Conservation (phyloP, 2,797 vertebrate genomes). For the Astyanax mexicanus region DNA sequence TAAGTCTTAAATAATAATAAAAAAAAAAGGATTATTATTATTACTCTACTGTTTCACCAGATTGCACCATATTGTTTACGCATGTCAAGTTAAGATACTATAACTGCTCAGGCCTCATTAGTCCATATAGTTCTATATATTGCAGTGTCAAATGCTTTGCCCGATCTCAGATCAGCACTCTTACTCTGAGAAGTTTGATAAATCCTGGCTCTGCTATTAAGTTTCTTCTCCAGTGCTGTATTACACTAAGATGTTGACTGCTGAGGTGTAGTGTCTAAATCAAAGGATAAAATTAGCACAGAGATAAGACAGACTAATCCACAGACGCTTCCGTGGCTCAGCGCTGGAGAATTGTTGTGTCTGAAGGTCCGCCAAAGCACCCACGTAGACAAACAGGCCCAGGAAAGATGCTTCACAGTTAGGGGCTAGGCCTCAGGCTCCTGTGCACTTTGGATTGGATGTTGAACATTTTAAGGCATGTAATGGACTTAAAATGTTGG, state of each 20-base stretch:
- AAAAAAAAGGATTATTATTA: too few relatives aligned
- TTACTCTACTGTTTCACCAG: too few relatives aligned
- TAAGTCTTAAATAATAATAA: too few relatives aligned
- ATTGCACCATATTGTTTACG: too few relatives aligned
- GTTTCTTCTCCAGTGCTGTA: conserved; percentile 22
- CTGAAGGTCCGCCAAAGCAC: conserved; percentile 17
- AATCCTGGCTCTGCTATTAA: not conserved
- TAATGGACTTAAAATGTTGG: not conserved
- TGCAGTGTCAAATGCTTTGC: too few relatives aligned
- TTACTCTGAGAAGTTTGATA: too few relatives aligned
- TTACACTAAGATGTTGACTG: conserved; percentile 36
- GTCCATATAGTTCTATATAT: too few relatives aligned
- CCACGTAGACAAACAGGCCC: not conserved
- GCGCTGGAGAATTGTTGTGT: conserved; percentile 34
- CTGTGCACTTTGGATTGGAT: not conserved
- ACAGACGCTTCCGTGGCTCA: conserved; percentile 27
- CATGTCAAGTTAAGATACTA: too few relatives aligned
- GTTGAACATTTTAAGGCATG: not conserved
- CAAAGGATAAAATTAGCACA: conserved; percentile 58
- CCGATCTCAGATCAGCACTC: not conserved
- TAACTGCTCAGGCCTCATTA: too few relatives aligned
- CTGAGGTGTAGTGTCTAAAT: conserved; percentile 38
- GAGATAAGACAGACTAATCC: conserved; percentile 58
- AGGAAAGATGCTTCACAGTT: not conserved
- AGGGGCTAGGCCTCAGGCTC: not conserved